Evolutionary conservation across 1,140 invertebrate genomes (phyloP).

Genomic region (Theocolax elegans): DNA sequence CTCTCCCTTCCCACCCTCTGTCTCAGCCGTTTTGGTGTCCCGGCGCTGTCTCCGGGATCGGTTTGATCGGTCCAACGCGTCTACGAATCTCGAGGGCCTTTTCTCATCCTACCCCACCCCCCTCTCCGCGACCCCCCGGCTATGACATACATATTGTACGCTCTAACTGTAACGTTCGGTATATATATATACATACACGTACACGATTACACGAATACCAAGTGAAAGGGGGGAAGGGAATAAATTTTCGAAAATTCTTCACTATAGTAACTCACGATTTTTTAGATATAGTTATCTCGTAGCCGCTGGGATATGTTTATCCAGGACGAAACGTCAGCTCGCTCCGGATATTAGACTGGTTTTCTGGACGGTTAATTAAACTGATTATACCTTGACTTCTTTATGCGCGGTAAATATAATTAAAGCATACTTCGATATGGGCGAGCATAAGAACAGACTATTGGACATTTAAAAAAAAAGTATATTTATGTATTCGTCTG

Average conservation of each 20-base stretch:
- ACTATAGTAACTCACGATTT: background rate
- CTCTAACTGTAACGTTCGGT: background rate
- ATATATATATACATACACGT: background rate
- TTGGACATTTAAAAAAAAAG: no score
- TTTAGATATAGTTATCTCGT: background rate
- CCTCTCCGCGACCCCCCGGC: no score
- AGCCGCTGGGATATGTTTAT: background rate
- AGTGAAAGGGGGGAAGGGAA: background rate
- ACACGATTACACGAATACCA: background rate
- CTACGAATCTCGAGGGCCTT: constrained; percentile 18
- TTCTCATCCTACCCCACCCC: constrained; percentile 4
- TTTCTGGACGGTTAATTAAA: constrained; percentile 9
- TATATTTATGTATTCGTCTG: no score
- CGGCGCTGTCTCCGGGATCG: constrained; percentile 20
- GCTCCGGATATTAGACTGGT: constrained; percentile 3
- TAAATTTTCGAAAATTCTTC: background rate
- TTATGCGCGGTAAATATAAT: background rate
- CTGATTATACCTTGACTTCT: constrained; percentile 1
- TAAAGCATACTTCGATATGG: background rate
- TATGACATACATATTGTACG: constrained; percentile 13
- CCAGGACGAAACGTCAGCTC: background rate
- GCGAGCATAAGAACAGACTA: no score
- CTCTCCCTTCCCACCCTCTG: background rate
- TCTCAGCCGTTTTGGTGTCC: background rate
- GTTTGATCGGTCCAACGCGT: constrained; percentile 24